These are phyloP conservation scores for Calliopum simillimum DNA, from an alignment of 2,888 invertebrate species.

Conservation along the genomic window DNA sequence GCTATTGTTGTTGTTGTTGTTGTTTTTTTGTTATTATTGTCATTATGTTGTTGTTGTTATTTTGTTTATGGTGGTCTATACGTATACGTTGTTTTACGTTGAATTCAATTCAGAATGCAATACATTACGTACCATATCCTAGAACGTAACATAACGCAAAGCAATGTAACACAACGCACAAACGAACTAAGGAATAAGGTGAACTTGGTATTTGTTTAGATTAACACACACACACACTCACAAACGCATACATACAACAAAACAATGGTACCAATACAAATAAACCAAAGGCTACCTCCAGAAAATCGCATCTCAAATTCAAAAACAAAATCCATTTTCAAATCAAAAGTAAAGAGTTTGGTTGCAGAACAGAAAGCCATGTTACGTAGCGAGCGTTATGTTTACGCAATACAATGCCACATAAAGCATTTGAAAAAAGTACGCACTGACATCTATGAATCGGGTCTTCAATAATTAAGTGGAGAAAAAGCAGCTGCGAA, in stretches of 20 bases:
- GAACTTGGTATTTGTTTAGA: no score
- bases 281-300: neutral
- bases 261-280: neutral
- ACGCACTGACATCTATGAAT: no score
- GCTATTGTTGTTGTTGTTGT: constrained; percentile 45
- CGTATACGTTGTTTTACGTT: neutral
- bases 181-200: neutral
- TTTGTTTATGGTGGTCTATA: constrained; percentile 6
- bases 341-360: constrained; percentile 2
- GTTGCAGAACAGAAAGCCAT: no score
- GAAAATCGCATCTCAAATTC: constrained; percentile 18
- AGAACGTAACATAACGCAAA: neutral
- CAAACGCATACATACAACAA: no score
- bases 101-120: constrained; percentile 1
- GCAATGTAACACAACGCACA: neutral
- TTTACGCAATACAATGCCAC: no score
- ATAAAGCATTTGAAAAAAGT: no score
- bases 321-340: constrained; percentile 19
- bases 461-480: no score
- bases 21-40: constrained; percentile 30
- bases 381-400: no score
- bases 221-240: no score
- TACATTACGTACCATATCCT: neutral
- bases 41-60: constrained; percentile 44
- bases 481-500: no score